Base-by-base conservation (phyloP, 2,888 invertebrate species). In the Habroteleia sp. region DNA sequence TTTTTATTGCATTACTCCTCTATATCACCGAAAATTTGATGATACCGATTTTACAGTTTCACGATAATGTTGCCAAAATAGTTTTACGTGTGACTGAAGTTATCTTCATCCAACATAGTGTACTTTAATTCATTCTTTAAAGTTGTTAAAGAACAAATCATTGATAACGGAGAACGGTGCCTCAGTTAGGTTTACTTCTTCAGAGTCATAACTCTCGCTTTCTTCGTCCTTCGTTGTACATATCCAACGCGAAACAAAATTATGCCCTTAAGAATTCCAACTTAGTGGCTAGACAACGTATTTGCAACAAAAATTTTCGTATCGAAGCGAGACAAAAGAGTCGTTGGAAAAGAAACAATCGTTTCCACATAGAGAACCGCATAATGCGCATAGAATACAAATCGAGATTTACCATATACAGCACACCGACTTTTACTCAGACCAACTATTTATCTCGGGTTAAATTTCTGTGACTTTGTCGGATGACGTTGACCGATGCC, bases 401-500 rank as follows among this genome's bases (percentile, higher is more conserved):
- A 86, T 85, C 81, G 85, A 81, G 80, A 78, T 75, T 83, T 81
- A 63, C 79, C 77, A 77, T 80, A 79, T 66, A 76, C 77, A 54
- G 78, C 79, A 78, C 78, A 77, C 77, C 74, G 48, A 76, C 46
- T 65, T 74, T 74, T 50, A 50, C 54, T 65, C 44, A 50, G 68
- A 56, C 50, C 52, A 58, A 25, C 73, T 83, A 82, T 83, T 84
- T 82, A 83, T 83, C 83, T 77, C 81, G 82, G 85, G 79, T 85
- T 85, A 84, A 85, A 85, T 85, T 85, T 84, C 84, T 84, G 82
- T 83, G 84, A 84, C 81, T 84, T 77, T 77, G 77, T 77, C 78
- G 79, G 65, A 72, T 80, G 85, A 85, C 85, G 79, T 85, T 85
- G 85, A 85, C 85, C 84, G 81, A 85, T 85, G 85, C 81, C 79